Evolutionary conservation across 2,888 invertebrate species (phyloP), one percentile per base, ranked within the genome.

Genomic region (Lycophotia porphyrea): DNA sequence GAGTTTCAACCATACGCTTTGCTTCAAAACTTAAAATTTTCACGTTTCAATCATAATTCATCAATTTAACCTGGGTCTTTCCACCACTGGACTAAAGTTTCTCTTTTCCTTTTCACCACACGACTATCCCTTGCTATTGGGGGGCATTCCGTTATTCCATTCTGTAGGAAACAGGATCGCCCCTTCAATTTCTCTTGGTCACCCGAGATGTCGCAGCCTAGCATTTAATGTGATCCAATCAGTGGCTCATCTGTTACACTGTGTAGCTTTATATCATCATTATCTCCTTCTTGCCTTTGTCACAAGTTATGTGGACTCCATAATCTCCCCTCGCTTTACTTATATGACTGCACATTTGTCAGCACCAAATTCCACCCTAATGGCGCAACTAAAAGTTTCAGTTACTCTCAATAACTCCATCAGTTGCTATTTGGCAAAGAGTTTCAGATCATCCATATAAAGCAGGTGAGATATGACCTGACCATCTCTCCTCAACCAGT

Each of bases 1-100:
- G 95, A 95, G 94, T 44, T 55, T 55, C 0, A 55, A 55, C 2
- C 27, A 27, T 7, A 27, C 55, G 55, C 0, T 27, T 27, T 15
- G 55, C 8, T 21, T 1, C 2, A 0, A 15, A 27, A 47, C 9
- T n/a, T 31, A 0, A 1, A 49, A 49, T 24, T 49, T 49, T 3
- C 49, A 27, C 5, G 7, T 34, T 34, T 66, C 8, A 15, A 34
- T 31, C 11, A 24, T 34, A 0, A 2, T 24, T 1, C 31, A 31
- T 65, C 65, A 21, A 44, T 27, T 13, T 55, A 27, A 5, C 5
- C 2, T 44, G 44, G 27, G 27, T 42, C 21, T 0, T 27, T 13
- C n/a, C 11, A n/a, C 18, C 21, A 13, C 7, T 24, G 11, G 24
- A 24, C 21, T 15, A 58, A 58, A 1, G 7, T 31, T 5, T 60